Base-by-base conservation (phyloP, 2,888 invertebrate species). In the Calephelis perditalis region DNA sequence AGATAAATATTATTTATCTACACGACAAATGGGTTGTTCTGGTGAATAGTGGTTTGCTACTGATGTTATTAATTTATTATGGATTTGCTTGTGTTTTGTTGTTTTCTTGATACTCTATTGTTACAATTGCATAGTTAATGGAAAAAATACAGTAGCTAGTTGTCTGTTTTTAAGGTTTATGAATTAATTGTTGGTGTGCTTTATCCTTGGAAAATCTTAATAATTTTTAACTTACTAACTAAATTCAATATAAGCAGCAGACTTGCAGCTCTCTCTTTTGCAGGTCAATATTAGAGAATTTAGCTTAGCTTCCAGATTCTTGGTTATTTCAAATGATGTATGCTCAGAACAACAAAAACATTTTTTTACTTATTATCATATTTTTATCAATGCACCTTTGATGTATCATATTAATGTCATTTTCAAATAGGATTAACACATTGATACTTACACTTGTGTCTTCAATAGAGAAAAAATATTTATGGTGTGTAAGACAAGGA, bases 21-120 rank as follows among this genome's bases (percentile, higher is more conserved):
- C 74, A 78, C 76, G 80, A 78, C 72, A 80, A 82, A 82, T 81
- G 81, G 81, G 83, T 85, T 87, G 81, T 87, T 84, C 76, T 81
- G 78, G 79, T 82, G 75, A 81, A 78, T 76, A 82, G 82, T 85
- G 81, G 81, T 84, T 86, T 86, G 85, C 84, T 84, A 81, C 81
- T 82, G 81, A 85, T 85, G 81, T 88, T 88, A 84, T 86, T 84
- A 87, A 73, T 89, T 89, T 86, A 86, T 86, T 85, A 81, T 84
- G 80, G 74, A 81, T 79, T 83, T 82, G 82, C 85, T 87, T 88
- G 87, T 81, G 84, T 86, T 87, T 85, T 76, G 78, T 87, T 87
- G 81, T 79, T 82, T 83, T 86, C 76, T 82, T 82, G 69, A 76
- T 78, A 79, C 73, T 75, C 73, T 76, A 75, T 71, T 75, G 73